These are phyloP conservation scores for Tachuris rubrigastra DNA, from an alignment of 2,113 vertebrate genomes.

Conservation along the genomic window DNA sequence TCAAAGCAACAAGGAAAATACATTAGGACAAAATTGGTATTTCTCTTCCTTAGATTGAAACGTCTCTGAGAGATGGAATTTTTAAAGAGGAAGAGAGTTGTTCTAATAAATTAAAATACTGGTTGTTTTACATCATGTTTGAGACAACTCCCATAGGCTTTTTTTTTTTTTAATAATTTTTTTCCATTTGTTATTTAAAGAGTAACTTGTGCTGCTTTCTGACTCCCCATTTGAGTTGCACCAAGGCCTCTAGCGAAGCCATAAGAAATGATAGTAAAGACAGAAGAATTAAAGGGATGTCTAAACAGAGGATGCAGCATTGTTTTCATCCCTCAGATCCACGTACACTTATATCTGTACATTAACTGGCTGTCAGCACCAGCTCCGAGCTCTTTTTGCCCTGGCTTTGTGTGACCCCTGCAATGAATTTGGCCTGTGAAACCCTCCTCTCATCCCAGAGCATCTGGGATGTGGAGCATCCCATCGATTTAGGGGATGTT, in stretches of 20 bases:
- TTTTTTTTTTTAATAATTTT: background rate
- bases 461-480: background rate
- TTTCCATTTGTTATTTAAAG: background rate
- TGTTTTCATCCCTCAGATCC: background rate
- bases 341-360: fast-evolving
- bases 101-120: background rate
- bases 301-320: background rate
- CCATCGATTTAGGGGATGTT: background rate
- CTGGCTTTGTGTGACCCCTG: background rate
- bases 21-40: background rate
- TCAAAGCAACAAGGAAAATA: background rate
- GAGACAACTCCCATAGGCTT: background rate
- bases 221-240: background rate
- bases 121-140: background rate
- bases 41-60: background rate
- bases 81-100: background rate
- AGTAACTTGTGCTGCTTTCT: background rate
- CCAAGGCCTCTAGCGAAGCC: background rate
- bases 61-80: background rate
- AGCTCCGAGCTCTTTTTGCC: background rate
- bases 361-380: background rate
- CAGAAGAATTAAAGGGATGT: background rate
- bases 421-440: background rate
- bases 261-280: background rate
- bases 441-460: background rate